Base-by-base conservation (phyloP, 2,797 vertebrate genomes). In the Odontamblyopus lacepedii region DNA sequence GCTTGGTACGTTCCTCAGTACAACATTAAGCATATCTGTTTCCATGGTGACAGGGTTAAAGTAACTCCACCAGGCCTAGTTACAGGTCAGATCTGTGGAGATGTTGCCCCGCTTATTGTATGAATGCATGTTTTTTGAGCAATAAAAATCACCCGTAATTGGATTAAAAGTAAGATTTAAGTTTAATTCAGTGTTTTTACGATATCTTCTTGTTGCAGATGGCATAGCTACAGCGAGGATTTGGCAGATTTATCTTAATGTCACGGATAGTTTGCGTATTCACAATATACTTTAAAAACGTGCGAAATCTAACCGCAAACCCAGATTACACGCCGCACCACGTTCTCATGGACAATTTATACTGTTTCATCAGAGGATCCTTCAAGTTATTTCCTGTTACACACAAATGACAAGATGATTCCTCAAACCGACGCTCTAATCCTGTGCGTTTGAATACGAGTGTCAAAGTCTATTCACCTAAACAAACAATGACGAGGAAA, bases 321-420 rank as follows among this genome's bases (percentile, higher is more conserved):
- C 19, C 30, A 32, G 32, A 62, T 62, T 62, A 62, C 7, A 32
- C 29, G 19, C 5, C 19, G 59, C 12, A 16, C 11, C 12, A 15
- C 13, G 3, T 16, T 62, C 35, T 30, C 63, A 38, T 30, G 57
- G 26, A n/a, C 27, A 64, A 26, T 56, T 32, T 53, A 30, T 26
- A 32, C 30, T 62, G 35, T 61, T 67, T 72, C 60, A 32, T 75
- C 70, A 6, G 63, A 30, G 32, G 18, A 13, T 32, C 29, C 3
- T 57, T 57, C 56, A 57, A 57, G 23, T 12, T 16, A 9, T 55
- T 55, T 55, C 19, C n/a, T 19, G n/a, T 55, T n/a, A 23, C 19
- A 55, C 11, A n/a, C 19, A 19, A 53, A n/a, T 53, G 6, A 53
- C 19, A 3, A 55, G 19, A 55, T 55, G 53, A 55, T 23, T 23